phyloP scores from a whole-genome alignment of 2,888 invertebrate genomes.

The Drosophila barbarae region DNA sequence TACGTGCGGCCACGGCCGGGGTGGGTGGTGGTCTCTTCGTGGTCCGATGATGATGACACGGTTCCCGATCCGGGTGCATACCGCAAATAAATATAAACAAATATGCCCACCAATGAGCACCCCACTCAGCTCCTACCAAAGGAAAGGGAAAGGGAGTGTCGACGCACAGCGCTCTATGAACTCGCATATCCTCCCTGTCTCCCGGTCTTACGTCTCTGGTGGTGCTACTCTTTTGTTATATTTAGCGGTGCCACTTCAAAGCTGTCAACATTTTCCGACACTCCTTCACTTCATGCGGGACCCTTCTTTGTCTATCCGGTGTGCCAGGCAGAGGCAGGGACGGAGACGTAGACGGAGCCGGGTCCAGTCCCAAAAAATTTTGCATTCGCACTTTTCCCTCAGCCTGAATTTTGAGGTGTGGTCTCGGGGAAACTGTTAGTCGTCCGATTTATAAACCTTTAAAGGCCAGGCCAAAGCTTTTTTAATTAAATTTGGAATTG shows the following conservation, averaged over 20 bases:
- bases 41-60: slow-evolving; percentile 4
- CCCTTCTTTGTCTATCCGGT: slow-evolving; percentile 7
- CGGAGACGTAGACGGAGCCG: background rate
- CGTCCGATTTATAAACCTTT: background rate
- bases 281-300: slow-evolving; percentile 11
- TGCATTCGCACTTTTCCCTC: background rate
- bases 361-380: slow-evolving; percentile 6
- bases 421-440: background rate
- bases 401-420: slow-evolving; percentile 8
- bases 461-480: background rate
- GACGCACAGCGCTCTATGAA: background rate
- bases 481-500: background rate
- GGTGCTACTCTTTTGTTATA: slow-evolving; percentile 11
- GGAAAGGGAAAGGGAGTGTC: background rate
- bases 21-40: slow-evolving; percentile 13
- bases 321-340: background rate
- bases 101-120: slow-evolving; percentile 9
- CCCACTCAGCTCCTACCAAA: too few relatives aligned
- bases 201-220: background rate
- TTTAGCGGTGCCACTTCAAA: slow-evolving; percentile 13
- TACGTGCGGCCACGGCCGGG: background rate
- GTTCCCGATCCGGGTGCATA: background rate
- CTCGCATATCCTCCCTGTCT: background rate
- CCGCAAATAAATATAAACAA: slow-evolving; percentile 18
- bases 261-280: slow-evolving; percentile 13